Percentiles rank a stretch among this genome's conserved stretches.
Evolutionary conservation across 2,888 invertebrate species (phyloP).

Genomic region (Anthophora plumipes): DNA sequence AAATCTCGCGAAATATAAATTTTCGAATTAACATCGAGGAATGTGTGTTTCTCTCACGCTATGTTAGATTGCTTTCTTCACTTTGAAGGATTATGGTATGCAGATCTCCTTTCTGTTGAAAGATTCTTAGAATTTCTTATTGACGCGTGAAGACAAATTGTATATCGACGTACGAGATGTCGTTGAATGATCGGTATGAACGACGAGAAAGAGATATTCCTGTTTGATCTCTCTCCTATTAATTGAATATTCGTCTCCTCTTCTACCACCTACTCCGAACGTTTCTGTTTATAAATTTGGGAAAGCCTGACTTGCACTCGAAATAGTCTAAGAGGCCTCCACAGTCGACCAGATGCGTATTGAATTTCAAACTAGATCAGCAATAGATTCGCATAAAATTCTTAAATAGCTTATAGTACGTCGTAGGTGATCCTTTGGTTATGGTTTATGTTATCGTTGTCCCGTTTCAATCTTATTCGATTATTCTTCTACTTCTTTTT

Average conservation of each 20-base stretch:
- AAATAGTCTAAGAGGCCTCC: conserved; percentile 79
- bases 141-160: no score
- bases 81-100: no score
- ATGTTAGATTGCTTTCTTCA: background rate
- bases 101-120: no score
- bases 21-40: background rate
- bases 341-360: conserved; percentile 70
- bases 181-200: no score
- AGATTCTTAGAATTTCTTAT: no score
- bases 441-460: background rate
- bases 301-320: conserved; percentile 79
- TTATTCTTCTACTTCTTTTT: no score
- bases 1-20: background rate
- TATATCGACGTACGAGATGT: no score
- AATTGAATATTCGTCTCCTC: conserved; percentile 75
- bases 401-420: conserved; percentile 5
- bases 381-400: conserved; percentile 33
- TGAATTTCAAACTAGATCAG: conserved; percentile 75
- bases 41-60: background rate
- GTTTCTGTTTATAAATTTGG: conserved; percentile 82
- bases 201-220: conserved; percentile 69
- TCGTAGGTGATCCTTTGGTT: background rate
- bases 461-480: background rate
- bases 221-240: conserved; percentile 78
- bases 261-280: conserved; percentile 73